These are phyloP conservation scores for Gopherus flavomarginatus DNA, from an alignment of 2,113 vertebrate genomes.

Conservation along the genomic window DNA sequence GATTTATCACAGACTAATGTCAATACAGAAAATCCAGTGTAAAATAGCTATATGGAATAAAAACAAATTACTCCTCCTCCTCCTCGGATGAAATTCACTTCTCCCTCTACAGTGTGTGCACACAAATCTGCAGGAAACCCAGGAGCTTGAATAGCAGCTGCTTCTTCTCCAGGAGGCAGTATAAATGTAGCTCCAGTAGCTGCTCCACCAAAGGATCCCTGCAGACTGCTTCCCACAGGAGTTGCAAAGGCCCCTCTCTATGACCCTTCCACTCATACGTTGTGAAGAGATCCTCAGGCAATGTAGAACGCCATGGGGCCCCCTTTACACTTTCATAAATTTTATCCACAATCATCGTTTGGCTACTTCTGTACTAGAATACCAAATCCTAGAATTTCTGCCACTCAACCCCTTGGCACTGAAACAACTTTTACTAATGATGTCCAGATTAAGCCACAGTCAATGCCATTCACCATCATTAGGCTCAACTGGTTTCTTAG, in stretches of 20 bases:
- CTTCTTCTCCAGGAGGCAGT: not conserved
- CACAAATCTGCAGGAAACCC: not conserved
- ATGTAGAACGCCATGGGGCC: not conserved
- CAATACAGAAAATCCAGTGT: not conserved
- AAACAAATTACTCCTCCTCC: not conserved
- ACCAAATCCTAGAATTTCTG: not conserved
- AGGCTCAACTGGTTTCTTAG: not conserved
- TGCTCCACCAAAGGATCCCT: not conserved
- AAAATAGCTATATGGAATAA: not conserved
- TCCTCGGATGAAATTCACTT: not conserved
- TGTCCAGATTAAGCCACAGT: not conserved
- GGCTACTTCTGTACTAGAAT: not conserved
- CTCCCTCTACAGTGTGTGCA: not conserved
- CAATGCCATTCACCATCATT: not conserved
- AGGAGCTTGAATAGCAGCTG: not conserved
- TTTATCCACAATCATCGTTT: slow-evolving; percentile 2
- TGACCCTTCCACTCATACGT: not conserved
- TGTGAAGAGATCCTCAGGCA: not conserved
- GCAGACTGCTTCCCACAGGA: not conserved
- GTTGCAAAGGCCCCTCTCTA: not conserved
- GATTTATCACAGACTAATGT: not conserved
- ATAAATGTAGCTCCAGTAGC: not conserved
- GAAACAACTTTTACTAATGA: not conserved
- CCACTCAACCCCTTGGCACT: slow-evolving; percentile 12
- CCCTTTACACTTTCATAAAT: not conserved